Evolutionary conservation across 2,888 invertebrate species (phyloP), one percentile per base, ranked within the genome.

Genomic region (Drosophila lutescens): DNA sequence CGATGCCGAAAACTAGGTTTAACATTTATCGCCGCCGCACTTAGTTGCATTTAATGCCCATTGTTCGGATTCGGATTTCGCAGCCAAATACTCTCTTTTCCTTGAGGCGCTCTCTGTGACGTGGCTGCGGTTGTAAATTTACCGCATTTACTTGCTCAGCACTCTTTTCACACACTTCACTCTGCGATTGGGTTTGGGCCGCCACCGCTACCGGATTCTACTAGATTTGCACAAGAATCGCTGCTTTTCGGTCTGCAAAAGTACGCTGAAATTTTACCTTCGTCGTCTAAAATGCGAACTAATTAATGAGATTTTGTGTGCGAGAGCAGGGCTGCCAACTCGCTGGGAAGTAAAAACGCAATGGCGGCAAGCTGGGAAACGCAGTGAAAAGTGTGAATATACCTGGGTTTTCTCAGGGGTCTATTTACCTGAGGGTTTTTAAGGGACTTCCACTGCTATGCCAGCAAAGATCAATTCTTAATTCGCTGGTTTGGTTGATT

Each of bases 261-360:
- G 54, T 76, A 69, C 62, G 77, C 74, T 61, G 78, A 84, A 81
- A 71, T 79, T 89, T 85, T 85, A 85, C 85, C 89, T 85, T 89
- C 86, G 87, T 88, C 88, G 86, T 89, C 89, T 84, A 84, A 84
- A 84, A 84, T 86, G 82, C 85, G 89, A 88, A 87, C 83, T 83
- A 83, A 83, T 88, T 88, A 88, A 88, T 88, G 82, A 82, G 87
- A 81, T 79, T 87, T 84, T 81, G 80, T 81, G 79, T 85, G 87
- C 61, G 61, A 74, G 69, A 44, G 66, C 26, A 4, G 86, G 30
- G 83, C 74, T 82, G 81, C 81, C 81, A 81, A 84, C 87, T 76
- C 53, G 47, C 2, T 40, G 46, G 26, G 55, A 68, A 40, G 30
- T 34, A n/a, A 23, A 60, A 71, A 47, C 43, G 69, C 73, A 83